Percentiles rank a stretch among this genome's conserved stretches.
Evolutionary conservation across 2,797 vertebrate genomes (phyloP).

Genomic region (Sebastes taczanowskii): DNA sequence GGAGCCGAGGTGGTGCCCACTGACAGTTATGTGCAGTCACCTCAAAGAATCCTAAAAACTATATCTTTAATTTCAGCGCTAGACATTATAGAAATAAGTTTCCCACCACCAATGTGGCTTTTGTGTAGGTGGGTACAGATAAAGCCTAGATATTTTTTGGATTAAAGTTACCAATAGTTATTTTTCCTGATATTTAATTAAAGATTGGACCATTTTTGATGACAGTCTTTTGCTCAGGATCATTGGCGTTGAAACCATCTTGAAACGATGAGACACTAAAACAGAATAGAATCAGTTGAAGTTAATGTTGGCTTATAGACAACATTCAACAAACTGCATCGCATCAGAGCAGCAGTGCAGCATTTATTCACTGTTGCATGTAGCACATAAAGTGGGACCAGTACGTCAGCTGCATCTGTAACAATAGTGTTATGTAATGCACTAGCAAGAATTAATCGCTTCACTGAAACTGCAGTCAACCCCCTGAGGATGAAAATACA

Average conservation of each 20-base stretch:
- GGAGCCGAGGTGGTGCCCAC: neutral
- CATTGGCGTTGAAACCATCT: neutral
- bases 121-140: neutral
- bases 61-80: neutral
- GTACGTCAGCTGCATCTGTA: conserved; percentile 36
- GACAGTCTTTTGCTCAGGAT: neutral
- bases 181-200: neutral
- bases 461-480: conserved; percentile 22
- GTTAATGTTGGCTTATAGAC: neutral
- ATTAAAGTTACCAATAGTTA: neutral
- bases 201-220: neutral
- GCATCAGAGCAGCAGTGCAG: conserved; percentile 8
- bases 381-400: conserved; percentile 10
- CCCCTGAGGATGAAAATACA: conserved; percentile 26
- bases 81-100: neutral
- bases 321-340: neutral
- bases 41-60: neutral
- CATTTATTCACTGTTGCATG: conserved; percentile 21
- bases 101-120: neutral
- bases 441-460: conserved; percentile 41
- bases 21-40: neutral
- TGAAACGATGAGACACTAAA: neutral
- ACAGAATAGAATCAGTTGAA: neutral
- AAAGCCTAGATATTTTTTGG: neutral
- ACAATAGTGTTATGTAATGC: conserved; percentile 54